phyloP scores from a whole-genome alignment of 1,140 invertebrate species.

The Epicauta chinensis region DNA sequence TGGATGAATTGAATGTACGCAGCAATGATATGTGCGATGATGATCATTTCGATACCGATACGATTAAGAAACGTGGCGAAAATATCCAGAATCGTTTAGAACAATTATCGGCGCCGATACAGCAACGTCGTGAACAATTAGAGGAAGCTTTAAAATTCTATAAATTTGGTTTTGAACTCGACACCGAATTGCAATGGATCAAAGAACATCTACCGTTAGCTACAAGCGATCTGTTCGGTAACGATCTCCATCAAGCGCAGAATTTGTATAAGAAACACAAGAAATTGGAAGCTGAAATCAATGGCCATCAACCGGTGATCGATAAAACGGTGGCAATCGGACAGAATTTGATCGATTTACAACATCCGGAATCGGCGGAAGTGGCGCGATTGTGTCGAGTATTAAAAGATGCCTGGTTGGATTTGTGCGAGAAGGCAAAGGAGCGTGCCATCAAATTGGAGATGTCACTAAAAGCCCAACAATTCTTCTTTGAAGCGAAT shows the following conservation, averaged over 20 bases:
- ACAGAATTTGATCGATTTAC: conserved; percentile 58
- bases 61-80: conserved; percentile 74
- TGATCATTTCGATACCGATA: conserved; percentile 87
- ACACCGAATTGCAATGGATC: conserved; percentile 94
- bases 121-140: conserved; percentile 64
- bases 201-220: conserved; percentile 80
- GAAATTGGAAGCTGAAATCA: conserved; percentile 81
- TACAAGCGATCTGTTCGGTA: conserved; percentile 64
- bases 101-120: conserved; percentile 57
- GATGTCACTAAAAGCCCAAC: conserved; percentile 79
- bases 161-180: conserved; percentile 91
- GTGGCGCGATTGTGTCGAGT: conserved; percentile 60
- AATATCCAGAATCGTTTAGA: conserved; percentile 61
- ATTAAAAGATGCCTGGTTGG: conserved; percentile 61
- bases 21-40: conserved; percentile 87
- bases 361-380: conserved; percentile 70
- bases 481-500: conserved; percentile 82
- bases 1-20: conserved; percentile 66
- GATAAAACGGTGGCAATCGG: conserved; percentile 72
- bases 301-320: conserved; percentile 74
- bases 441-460: conserved; percentile 74
- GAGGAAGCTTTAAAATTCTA: conserved; percentile 77
- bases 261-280: conserved; percentile 90
- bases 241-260: conserved; percentile 87
- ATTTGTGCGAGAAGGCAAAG: conserved; percentile 60